These are phyloP conservation scores for Okapia johnstoni DNA, from an alignment of 2,113 vertebrate genomes.

Conservation along the genomic window DNA sequence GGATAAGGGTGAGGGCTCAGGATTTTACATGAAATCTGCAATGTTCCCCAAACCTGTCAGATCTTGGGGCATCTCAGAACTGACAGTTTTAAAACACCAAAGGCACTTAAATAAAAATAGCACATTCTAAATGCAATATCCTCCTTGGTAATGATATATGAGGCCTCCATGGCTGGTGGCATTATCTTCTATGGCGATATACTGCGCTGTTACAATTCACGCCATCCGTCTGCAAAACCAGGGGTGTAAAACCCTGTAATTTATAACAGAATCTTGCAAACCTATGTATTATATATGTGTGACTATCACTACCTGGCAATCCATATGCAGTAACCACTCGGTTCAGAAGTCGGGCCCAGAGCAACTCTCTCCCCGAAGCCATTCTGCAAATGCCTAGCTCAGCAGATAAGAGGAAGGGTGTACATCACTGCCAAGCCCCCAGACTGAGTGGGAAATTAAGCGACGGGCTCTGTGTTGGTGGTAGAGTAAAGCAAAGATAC, in stretches of 20 bases:
- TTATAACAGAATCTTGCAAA: background rate
- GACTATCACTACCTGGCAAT: background rate
- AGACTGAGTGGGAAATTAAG: background rate
- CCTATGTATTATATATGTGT: slow-evolving; percentile 34
- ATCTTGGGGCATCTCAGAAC: background rate
- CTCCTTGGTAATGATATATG: background rate
- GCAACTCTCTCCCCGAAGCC: background rate
- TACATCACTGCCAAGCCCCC: background rate
- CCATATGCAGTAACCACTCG: background rate
- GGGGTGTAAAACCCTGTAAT: slow-evolving; percentile 33
- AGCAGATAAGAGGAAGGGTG: background rate
- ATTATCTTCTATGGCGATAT: background rate
- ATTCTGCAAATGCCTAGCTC: background rate
- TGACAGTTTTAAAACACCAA: slow-evolving; percentile 44
- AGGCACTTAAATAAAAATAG: slow-evolving; percentile 29
- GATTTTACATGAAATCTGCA: background rate
- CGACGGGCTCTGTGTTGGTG: background rate
- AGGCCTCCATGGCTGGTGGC: background rate
- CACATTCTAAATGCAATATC: background rate
- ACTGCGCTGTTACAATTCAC: background rate
- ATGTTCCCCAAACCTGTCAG: slow-evolving; percentile 25
- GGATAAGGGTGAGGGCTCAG: background rate
- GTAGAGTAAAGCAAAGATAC: background rate
- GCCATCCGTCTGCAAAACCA: slow-evolving; percentile 35
- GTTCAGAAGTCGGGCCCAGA: background rate